Evolutionary conservation across 2,888 invertebrate species (phyloP).

Genomic region (Pseudococcus jackbeardsleyi): DNA sequence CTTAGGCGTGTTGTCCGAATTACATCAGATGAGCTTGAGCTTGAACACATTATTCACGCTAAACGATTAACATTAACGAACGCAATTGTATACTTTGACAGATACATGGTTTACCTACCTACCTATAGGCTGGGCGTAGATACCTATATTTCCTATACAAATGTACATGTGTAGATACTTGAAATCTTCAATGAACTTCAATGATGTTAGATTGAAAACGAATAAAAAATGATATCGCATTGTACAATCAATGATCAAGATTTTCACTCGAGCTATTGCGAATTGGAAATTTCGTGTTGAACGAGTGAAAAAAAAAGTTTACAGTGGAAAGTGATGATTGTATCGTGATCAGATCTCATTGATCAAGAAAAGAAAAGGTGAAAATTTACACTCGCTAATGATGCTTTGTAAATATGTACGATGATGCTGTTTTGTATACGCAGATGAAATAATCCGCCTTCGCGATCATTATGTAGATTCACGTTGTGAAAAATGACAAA

Average conservation of each 20-base stretch:
- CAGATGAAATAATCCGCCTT: constrained; percentile 1
- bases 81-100: constrained; percentile 22
- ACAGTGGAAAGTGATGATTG: constrained; percentile 1
- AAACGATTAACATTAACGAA: constrained; percentile 37
- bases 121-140: not conserved
- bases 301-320: not conserved
- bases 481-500: not conserved
- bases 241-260: not conserved
- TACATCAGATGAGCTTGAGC: not conserved
- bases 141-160: not conserved
- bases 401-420: not conserved
- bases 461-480: constrained; percentile 1
- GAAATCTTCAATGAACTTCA: not conserved
- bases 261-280: not conserved
- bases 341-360: not conserved
- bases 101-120: not conserved
- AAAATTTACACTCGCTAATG: not conserved
- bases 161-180: not conserved
- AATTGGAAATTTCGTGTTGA: not conserved
- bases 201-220: not conserved
- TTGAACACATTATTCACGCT: constrained; percentile 11
- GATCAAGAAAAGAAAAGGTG: not conserved
- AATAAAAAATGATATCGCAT: not conserved
- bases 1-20: constrained; percentile 14
- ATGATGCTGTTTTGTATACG: not conserved